Percentiles rank a stretch among this genome's conserved stretches.
phyloP scores from a whole-genome alignment of 2,888 invertebrate genomes.

The Eugnorisma glareosa region DNA sequence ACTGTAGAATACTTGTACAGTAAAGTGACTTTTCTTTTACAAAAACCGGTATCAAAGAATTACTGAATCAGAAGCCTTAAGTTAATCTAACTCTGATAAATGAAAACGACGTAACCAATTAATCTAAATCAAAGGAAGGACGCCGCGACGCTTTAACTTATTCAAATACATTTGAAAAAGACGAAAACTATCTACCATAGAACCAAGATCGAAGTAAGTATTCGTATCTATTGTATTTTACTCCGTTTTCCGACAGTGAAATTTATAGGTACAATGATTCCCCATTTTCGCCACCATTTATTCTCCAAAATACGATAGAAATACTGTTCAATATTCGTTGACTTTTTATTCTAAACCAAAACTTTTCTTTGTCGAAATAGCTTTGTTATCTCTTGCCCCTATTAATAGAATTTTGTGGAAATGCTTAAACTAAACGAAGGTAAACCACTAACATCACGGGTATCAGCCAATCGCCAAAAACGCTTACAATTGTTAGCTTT shows the following conservation, averaged over 20 bases:
- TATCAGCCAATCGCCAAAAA: constrained; percentile 27
- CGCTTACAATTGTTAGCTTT: constrained; percentile 35
- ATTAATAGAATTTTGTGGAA: constrained; percentile 20
- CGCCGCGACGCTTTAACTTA: background rate
- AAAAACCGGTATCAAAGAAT: constrained; percentile 9
- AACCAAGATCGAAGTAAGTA: constrained; percentile 27
- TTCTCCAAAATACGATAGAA: constrained; percentile 37
- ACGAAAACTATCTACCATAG: constrained; percentile 26
- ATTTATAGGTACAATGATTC: constrained; percentile 69
- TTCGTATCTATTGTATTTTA: constrained; percentile 64
- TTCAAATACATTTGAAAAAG: constrained; percentile 24
- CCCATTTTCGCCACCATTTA: constrained; percentile 65
- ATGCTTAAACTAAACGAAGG: constrained; percentile 19
- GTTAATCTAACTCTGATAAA: constrained; percentile 39
- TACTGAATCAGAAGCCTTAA: constrained; percentile 6
- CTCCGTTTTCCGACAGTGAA: constrained; percentile 61
- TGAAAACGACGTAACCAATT: constrained; percentile 39
- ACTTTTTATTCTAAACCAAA: constrained; percentile 24
- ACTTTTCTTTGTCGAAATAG: background rate
- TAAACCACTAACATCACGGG: constrained; percentile 2
- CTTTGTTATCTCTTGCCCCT: constrained; percentile 29
- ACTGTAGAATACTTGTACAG: constrained; percentile 2
- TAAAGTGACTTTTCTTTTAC: constrained; percentile 5
- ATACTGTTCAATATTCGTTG: constrained; percentile 17
- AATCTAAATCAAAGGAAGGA: constrained; percentile 36